Conservation (phyloP, 2,797 vertebrate genomes). For the Catamblyrhynchus diadema region DNA sequence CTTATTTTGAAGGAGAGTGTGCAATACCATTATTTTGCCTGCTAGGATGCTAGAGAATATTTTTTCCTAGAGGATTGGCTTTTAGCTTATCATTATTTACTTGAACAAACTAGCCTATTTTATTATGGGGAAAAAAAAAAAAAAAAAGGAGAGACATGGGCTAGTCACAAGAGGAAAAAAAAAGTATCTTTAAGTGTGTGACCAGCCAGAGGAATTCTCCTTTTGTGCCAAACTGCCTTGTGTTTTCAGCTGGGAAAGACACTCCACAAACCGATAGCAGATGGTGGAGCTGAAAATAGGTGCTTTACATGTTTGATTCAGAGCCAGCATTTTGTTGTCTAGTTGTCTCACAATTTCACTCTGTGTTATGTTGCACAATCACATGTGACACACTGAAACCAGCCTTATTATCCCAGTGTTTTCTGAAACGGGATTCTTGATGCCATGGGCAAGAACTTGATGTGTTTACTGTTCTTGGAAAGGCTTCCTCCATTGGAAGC, state of each 20-base stretch:
- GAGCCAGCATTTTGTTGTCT: constrained; percentile 61
- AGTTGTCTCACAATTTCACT: constrained; percentile 13
- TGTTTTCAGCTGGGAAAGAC: constrained; percentile 54
- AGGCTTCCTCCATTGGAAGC: neutral
- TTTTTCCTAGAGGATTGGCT: neutral
- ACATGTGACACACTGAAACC: neutral
- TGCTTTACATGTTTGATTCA: constrained; percentile 37
- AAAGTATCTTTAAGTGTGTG: neutral
- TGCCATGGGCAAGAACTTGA: neutral
- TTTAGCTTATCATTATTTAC: neutral
- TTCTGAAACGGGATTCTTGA: neutral
- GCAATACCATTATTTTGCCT: neutral
- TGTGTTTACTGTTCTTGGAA: constrained; percentile 35
- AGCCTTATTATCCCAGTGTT: neutral
- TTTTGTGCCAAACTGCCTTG: constrained; percentile 14
- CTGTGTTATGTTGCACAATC: neutral
- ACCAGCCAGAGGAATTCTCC: constrained; percentile 35
- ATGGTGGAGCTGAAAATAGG: constrained; percentile 51
- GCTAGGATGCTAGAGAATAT: neutral
- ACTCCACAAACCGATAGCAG: constrained; percentile 42
- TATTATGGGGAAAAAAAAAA: neutral
- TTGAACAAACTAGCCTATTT: neutral
- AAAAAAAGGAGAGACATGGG: neutral
- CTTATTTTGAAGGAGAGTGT: neutral
- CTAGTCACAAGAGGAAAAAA: neutral